phyloP scores from a whole-genome alignment of 2,113 vertebrate species.

The Okapia johnstoni region DNA sequence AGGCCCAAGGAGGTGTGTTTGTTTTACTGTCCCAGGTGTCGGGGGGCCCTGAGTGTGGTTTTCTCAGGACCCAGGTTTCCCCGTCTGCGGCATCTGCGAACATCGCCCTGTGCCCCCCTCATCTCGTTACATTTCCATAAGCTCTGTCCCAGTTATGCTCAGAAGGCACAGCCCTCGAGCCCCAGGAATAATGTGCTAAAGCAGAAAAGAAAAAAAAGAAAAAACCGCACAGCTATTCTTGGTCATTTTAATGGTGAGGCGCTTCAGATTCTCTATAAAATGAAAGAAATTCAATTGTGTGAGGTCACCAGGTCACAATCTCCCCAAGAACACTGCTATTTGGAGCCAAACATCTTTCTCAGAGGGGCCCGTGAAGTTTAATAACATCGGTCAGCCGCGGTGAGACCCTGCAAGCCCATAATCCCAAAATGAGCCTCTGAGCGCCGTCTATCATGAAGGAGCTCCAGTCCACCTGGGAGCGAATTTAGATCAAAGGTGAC shows the following conservation, averaged over 20 bases:
- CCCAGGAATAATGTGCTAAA: conserved; percentile 47
- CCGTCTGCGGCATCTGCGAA: background rate
- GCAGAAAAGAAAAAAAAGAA: conserved; percentile 10
- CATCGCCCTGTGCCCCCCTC: background rate
- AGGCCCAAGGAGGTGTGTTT: background rate
- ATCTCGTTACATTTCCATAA: background rate
- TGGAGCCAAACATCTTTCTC: conserved; percentile 28
- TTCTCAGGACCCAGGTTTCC: fast-evolving
- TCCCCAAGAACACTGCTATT: conserved; percentile 28
- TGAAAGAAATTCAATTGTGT: conserved; percentile 38
- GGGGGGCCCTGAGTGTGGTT: background rate
- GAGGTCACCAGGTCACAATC: conserved; percentile 24
- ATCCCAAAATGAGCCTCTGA: background rate
- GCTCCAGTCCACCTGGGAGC: background rate
- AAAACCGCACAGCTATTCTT: conserved; percentile 35
- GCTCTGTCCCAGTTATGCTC: background rate
- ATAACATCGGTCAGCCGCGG: conserved; percentile 4
- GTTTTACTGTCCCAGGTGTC: background rate
- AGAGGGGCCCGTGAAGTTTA: conserved; percentile 40
- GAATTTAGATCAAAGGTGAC: conserved; percentile 57
- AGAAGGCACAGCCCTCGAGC: background rate
- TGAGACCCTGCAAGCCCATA: background rate
- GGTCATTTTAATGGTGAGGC: conserved; percentile 27
- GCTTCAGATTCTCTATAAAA: conserved; percentile 36
- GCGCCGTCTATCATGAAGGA: background rate